A percentile compares a stretch with the other conserved stretches of the same genome.
Conservation (phyloP, 2,888 invertebrate species). For the Ctena decussata region DNA sequence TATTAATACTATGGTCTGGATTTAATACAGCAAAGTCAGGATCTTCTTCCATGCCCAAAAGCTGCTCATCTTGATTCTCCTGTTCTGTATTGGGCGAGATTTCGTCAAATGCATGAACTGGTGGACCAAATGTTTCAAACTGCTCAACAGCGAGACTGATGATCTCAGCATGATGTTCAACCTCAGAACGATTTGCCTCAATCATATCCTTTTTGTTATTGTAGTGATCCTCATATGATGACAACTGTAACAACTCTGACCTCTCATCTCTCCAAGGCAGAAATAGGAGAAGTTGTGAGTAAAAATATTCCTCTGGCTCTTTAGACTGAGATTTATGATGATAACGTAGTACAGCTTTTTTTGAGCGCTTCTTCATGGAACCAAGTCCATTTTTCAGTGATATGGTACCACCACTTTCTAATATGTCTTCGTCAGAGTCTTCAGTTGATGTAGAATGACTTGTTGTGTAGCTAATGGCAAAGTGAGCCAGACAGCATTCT, state of each 20-base stretch:
- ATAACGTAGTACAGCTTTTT: constrained; percentile 42
- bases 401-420: neutral
- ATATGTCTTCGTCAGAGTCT: neutral
- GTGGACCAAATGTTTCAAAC: constrained; percentile 41
- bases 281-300: constrained; percentile 48
- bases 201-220: no score
- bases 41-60: constrained; percentile 23
- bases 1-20: no score
- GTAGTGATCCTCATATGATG: no score
- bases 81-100: constrained; percentile 53
- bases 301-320: constrained; percentile 47
- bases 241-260: constrained; percentile 19
- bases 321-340: constrained; percentile 49
- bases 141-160: constrained; percentile 33
- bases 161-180: constrained; percentile 38
- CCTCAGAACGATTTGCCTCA: no score
- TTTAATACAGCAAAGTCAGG: constrained; percentile 14
- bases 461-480: constrained; percentile 1
- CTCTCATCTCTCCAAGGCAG: constrained; percentile 55
- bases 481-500: constrained; percentile 41
- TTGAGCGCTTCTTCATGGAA: constrained; percentile 17
- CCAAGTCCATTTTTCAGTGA: constrained; percentile 15
- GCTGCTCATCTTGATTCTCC: constrained; percentile 8
- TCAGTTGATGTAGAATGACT: neutral
- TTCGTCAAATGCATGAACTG: constrained; percentile 44